Percentiles rank a stretch among this genome's conserved stretches.
phyloP scores from a whole-genome alignment of 2,888 invertebrate species.

The Hirtodrosophila cameraria region DNA sequence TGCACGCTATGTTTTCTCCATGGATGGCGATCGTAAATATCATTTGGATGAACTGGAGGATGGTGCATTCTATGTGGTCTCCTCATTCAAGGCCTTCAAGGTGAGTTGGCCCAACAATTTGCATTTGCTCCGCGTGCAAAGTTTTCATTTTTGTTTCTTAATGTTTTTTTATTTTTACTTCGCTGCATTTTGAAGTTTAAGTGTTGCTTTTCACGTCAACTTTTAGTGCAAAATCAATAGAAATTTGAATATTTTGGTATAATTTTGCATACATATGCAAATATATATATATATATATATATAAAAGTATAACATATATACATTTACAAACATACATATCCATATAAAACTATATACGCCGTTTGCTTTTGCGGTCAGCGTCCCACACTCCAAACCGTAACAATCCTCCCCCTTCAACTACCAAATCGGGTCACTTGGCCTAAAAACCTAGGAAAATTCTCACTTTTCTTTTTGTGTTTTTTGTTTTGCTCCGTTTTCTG shows the following conservation, averaged over 20 bases:
- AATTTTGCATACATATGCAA: slow-evolving; percentile 55
- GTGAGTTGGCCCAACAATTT: slow-evolving; percentile 85
- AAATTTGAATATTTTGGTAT: slow-evolving; percentile 83
- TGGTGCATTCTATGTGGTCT: slow-evolving; percentile 96
- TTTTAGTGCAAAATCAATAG: slow-evolving; percentile 79
- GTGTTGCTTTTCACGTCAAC: slow-evolving; percentile 70
- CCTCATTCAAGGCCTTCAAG: slow-evolving; percentile 96
- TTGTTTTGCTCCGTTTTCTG: slow-evolving; percentile 59
- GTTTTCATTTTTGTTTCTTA: slow-evolving; percentile 1
- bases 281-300: neutral
- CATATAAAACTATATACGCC: slow-evolving; percentile 61
- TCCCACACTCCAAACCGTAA: slow-evolving; percentile 22
- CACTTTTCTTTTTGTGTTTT: slow-evolving; percentile 49
- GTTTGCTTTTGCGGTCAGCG: slow-evolving; percentile 68
- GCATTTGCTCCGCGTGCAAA: slow-evolving; percentile 5
- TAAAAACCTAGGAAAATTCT: slow-evolving; percentile 61
- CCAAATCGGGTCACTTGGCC: slow-evolving; percentile 64
- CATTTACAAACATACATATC: slow-evolving; percentile 26
- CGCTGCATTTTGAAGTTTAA: slow-evolving; percentile 58
- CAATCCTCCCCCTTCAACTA: slow-evolving; percentile 9
- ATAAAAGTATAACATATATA: slow-evolving; percentile 3
- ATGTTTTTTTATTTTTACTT: neutral
- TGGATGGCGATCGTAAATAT: slow-evolving; percentile 94
- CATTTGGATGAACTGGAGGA: slow-evolving; percentile 94
- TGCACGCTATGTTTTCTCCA: slow-evolving; percentile 95